Conservation (phyloP, 2,888 invertebrate genomes). For the Tholera decimalis region DNA sequence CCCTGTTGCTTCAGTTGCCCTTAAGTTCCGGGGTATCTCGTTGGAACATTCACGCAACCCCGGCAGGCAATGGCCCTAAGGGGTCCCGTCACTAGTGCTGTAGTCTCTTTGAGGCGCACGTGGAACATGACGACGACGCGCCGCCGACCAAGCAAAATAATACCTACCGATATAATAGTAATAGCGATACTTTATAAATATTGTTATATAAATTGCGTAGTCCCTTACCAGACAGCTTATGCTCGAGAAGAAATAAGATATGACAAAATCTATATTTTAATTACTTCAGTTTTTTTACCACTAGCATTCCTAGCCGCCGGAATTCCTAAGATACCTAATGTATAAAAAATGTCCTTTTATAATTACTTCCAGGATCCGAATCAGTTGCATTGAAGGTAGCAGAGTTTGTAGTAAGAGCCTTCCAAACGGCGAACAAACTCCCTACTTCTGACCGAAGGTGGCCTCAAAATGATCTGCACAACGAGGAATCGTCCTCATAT, state of each 20-base stretch:
- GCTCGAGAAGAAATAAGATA: background rate
- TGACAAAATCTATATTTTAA: background rate
- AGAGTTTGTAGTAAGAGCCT: conserved; percentile 86
- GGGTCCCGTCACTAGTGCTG: no score
- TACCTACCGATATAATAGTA: background rate
- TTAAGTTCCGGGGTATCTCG: no score
- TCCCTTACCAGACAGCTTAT: background rate
- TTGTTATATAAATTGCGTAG: background rate
- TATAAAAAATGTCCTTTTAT: background rate
- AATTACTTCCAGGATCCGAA: conserved; percentile 79
- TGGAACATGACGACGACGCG: no score
- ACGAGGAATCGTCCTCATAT: conserved; percentile 58
- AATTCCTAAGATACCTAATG: conserved; percentile 21
- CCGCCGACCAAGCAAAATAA: no score
- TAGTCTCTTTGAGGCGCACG: no score
- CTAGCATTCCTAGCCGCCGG: background rate
- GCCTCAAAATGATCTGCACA: conserved; percentile 66
- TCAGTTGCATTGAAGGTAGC: conserved; percentile 87
- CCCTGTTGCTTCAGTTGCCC: no score
- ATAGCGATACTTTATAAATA: background rate
- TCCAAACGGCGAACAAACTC: conserved; percentile 77
- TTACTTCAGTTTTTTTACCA: background rate
- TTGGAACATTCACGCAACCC: no score
- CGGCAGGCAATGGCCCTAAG: no score
- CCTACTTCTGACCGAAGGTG: conserved; percentile 63